Evolutionary conservation across 1,140 invertebrate species (phyloP).

Genomic region (Monomorium pharaonis): DNA sequence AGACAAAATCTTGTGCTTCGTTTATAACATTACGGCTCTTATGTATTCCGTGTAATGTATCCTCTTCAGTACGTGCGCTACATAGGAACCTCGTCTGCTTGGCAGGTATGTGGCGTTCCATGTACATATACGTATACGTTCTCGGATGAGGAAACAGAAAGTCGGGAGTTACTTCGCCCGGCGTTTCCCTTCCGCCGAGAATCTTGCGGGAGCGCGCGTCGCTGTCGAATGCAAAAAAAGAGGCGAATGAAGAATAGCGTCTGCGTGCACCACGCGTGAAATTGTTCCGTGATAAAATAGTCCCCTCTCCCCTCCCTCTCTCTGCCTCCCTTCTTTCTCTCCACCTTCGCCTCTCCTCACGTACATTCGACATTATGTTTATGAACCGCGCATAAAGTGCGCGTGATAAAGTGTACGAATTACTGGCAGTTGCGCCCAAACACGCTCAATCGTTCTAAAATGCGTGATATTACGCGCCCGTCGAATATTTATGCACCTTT

Average conservation of each 20-base stretch:
- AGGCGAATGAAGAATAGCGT: constrained; percentile 66
- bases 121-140: constrained; percentile 31
- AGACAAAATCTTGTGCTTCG: constrained; percentile 36
- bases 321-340: too few relatives aligned
- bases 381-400: constrained; percentile 30
- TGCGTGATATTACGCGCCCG: background rate
- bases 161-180: constrained; percentile 62
- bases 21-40: constrained; percentile 35
- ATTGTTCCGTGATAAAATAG: constrained; percentile 55
- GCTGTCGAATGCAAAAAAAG: constrained; percentile 71
- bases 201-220: constrained; percentile 16
- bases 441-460: constrained; percentile 17
- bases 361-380: constrained; percentile 37
- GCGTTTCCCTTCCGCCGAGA: constrained; percentile 41
- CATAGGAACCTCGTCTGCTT: constrained; percentile 5
- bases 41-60: constrained; percentile 40
- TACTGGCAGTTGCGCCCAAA: background rate
- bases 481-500: constrained; percentile 42
- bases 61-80: constrained; percentile 5
- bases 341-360: constrained; percentile 20
- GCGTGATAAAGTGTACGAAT: constrained; percentile 26
- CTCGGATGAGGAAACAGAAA: constrained; percentile 64
- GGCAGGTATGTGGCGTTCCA: constrained; percentile 2
- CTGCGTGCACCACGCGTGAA: constrained; percentile 57
- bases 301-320: background rate